These are phyloP conservation scores for Hypocryptadius cinnamomeus DNA, from an alignment of 2,113 vertebrate species.

Conservation along the genomic window DNA sequence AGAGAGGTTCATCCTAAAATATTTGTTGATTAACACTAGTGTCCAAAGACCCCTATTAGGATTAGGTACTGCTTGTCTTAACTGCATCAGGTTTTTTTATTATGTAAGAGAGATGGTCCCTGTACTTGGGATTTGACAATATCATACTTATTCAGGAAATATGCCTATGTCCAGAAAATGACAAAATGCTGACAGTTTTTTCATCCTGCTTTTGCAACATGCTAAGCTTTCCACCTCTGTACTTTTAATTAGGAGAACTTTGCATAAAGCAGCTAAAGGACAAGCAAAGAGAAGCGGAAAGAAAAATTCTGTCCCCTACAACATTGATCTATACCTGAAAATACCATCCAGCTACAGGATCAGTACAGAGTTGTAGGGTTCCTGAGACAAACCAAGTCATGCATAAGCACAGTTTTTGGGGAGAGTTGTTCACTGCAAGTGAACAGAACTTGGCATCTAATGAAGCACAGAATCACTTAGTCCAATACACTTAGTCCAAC, in stretches of 20 bases:
- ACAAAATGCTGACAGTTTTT: background rate
- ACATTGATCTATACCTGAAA: background rate
- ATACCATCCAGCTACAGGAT: background rate
- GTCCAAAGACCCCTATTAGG: background rate
- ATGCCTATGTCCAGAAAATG: background rate
- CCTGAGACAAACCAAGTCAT: background rate
- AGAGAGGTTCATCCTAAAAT: background rate
- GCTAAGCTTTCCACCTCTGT: background rate
- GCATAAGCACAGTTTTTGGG: background rate
- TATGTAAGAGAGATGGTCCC: background rate
- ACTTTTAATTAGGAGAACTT: background rate
- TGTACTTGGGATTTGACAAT: background rate
- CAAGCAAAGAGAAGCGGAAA: background rate
- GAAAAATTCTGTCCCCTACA: background rate
- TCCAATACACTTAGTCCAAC: too few species aligned
- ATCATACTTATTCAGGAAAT: background rate
- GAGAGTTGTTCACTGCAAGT: background rate
- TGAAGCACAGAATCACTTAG: background rate
- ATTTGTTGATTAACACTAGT: background rate
- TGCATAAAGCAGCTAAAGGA: background rate
- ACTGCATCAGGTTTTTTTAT: background rate
- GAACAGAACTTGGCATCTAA: background rate
- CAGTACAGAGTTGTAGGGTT: background rate
- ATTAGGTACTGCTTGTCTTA: background rate
- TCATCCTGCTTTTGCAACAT: background rate